Evolutionary conservation across 1,140 invertebrate genomes (phyloP).

Genomic region (Caenorhabditis brenneri): DNA sequence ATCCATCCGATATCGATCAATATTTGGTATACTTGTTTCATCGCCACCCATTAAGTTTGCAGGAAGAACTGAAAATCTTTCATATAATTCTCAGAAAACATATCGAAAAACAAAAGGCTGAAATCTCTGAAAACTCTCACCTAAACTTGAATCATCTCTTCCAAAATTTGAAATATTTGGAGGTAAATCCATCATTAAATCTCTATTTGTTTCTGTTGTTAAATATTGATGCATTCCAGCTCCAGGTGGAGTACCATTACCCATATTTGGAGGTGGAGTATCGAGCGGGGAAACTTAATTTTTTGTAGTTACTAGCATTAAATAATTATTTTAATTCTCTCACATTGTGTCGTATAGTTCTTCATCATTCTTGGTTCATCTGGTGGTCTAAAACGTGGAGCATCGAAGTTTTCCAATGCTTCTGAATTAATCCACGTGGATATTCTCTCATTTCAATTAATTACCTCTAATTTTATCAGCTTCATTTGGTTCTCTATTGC

Average conservation of each 20-base stretch:
- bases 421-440: constrained; percentile 5
- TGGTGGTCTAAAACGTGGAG: constrained; percentile 43
- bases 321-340: neutral
- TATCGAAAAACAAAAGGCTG: neutral
- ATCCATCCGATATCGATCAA: constrained; percentile 23
- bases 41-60: constrained; percentile 4
- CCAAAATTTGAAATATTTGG: constrained; percentile 10
- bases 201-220: neutral
- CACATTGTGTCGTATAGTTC: constrained; percentile 44
- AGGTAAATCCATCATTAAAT: constrained; percentile 2
- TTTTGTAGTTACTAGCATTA: neutral
- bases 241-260: neutral
- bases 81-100: too few species aligned
- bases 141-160: constrained; percentile 26
- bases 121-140: neutral
- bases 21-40: neutral
- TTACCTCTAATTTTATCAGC: constrained; percentile 48
- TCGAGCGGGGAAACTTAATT: constrained; percentile 39
- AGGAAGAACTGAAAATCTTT: neutral
- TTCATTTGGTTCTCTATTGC: constrained; percentile 50
- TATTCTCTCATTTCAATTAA: neutral
- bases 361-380: constrained; percentile 39
- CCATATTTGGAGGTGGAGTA: constrained; percentile 29
- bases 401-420: constrained; percentile 50
- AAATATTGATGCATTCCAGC: neutral